Percentiles rank a stretch among this genome's conserved stretches.
These are phyloP conservation scores for Heterochromis multidens DNA, from an alignment of 2,113 vertebrate genomes.

Conservation along the genomic window DNA sequence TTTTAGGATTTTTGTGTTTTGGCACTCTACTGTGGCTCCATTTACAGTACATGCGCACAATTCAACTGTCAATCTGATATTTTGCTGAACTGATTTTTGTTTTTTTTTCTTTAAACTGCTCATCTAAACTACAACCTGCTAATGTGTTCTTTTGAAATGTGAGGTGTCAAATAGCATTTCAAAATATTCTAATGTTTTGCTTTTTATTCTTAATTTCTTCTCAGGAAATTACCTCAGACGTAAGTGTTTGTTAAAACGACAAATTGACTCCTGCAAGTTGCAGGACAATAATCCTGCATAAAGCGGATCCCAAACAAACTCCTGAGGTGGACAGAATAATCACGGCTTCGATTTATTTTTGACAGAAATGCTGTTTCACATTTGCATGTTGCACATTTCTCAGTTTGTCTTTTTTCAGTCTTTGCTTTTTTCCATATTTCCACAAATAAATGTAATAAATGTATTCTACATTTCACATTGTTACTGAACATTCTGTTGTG, in stretches of 20 bases:
- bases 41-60: neutral
- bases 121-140: neutral
- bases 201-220: neutral
- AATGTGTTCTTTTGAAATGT: neutral
- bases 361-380: neutral
- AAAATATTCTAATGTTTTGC: neutral
- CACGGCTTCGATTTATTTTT: neutral
- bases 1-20: neutral
- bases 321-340: neutral
- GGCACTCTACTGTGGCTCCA: no score
- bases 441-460: slow-evolving; percentile 7
- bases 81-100: neutral
- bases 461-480: neutral
- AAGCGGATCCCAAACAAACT: neutral
- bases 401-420: neutral
- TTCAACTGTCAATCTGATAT: neutral
- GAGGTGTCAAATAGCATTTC: neutral
- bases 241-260: slow-evolving; percentile 1
- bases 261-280: neutral
- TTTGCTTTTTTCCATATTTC: neutral
- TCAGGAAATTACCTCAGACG: slow-evolving; percentile 15
- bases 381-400: neutral
- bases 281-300: neutral
- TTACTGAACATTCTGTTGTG: neutral
- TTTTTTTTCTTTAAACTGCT: neutral